Evolutionary conservation across 37 sponge, comb jelly and placozoan species (phyloP).

Genomic region (Hexactinellida sp.): DNA sequence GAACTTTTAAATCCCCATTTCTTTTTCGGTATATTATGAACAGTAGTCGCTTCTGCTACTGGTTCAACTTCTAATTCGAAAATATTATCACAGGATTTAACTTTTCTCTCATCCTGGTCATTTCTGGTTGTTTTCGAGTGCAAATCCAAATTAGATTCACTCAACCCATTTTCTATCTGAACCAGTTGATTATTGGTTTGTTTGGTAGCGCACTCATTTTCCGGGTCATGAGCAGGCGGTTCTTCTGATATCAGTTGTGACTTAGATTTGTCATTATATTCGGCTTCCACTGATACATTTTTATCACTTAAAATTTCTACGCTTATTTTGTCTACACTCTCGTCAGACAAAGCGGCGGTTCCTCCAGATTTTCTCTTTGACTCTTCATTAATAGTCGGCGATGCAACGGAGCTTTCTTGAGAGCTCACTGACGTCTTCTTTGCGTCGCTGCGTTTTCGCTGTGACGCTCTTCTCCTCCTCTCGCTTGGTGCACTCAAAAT

Average conservation of each 20-base stretch:
- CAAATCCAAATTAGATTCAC: not conserved
- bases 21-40: not conserved
- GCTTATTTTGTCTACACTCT: not conserved
- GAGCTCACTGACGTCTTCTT: not conserved
- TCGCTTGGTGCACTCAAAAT: not conserved
- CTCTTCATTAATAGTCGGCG: not conserved
- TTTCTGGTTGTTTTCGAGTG: not conserved
- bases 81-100: not conserved
- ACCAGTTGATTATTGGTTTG: not conserved
- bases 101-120: not conserved
- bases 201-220: not conserved
- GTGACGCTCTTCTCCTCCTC: not conserved
- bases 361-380: not conserved
- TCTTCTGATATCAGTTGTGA: not conserved
- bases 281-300: not conserved
- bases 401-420: not conserved
- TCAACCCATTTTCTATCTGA: not conserved
- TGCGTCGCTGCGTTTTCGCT: not conserved
- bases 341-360: not conserved
- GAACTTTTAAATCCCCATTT: not conserved
- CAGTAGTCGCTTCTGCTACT: not conserved
- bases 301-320: no score
- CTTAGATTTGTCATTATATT: not conserved
- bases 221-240: not conserved
- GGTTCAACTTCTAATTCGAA: not conserved